A percentile compares a stretch with the other conserved stretches of the same genome.
These are phyloP conservation scores for Gila orcuttii DNA, from an alignment of 2,113 vertebrate genomes.

Conservation along the genomic window DNA sequence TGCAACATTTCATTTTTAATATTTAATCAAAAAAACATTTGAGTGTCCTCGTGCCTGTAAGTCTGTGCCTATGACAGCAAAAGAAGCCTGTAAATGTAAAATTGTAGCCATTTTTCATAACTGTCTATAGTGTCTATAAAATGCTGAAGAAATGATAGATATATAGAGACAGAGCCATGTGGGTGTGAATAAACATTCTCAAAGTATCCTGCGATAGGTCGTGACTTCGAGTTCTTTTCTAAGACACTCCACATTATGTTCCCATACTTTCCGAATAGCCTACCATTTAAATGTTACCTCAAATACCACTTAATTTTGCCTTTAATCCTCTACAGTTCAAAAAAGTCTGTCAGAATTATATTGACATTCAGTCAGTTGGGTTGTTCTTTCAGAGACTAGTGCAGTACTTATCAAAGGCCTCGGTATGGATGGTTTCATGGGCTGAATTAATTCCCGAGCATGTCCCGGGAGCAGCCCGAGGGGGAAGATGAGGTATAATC, in stretches of 20 bases:
- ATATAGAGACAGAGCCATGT: neutral
- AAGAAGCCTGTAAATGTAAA: too few species aligned
- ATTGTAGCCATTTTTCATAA: neutral
- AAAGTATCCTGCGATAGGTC: neutral
- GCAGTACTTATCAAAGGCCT: slow-evolving; percentile 30
- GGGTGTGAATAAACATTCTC: slow-evolving; percentile 24
- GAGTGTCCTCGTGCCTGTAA: neutral
- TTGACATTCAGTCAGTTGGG: slow-evolving; percentile 35
- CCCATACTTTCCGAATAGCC: slow-evolving; percentile 6
- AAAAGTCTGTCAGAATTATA: slow-evolving; percentile 21
- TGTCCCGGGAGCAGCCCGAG: neutral
- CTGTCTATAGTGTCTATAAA: neutral
- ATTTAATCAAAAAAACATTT: neutral
- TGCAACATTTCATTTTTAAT: neutral
- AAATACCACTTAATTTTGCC: slow-evolving; percentile 26
- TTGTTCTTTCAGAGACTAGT: slow-evolving; percentile 29
- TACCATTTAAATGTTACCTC: slow-evolving; percentile 26
- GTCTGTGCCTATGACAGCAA: neutral
- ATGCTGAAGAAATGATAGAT: neutral
- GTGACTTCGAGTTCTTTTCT: neutral
- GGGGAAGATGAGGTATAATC: slow-evolving; percentile 12
- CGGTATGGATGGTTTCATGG: slow-evolving; percentile 9
- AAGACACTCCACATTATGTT: neutral
- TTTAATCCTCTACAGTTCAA: slow-evolving; percentile 22
- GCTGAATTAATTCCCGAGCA: slow-evolving; percentile 23